Base-by-base conservation (phyloP, 2,888 invertebrate genomes). In the Dryobotodes eremita region DNA sequence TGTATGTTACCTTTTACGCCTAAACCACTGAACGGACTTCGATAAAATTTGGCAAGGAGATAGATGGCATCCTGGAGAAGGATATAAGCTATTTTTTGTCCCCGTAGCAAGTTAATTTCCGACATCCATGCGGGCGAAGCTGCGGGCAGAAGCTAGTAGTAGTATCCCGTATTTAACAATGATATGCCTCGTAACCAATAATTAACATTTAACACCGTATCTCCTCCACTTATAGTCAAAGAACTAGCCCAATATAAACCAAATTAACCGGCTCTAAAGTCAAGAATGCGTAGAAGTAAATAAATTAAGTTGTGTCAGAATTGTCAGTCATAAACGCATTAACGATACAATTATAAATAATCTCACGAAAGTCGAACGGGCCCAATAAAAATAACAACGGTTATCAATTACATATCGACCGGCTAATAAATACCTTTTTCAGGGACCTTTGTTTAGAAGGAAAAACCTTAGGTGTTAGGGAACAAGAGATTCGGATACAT, bases 341-440 rank as follows among this genome's bases (percentile, higher is more conserved):
- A 85, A 86, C 89, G 84, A 87, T 86, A 89, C 86, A 86, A 87
- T 89, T 89, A 84, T 88, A 89, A 90, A 90, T 89, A 90, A 89
- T 91, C 89, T 90, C 85, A 88, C 86, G 87, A 86, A 83, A 80
- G 85, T 80, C 87, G 86, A 83, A 71, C 82, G 82, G 79, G 81
- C 69, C 78, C 81, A 89, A 91, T 93, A 91, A 92, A 91, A 90
- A 90, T 91, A 92, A 90, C 89, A 90, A 90, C 90, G 89, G 89
- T 90, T 91, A 92, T 91, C 90, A 90, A 92, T 93, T 92, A 93
- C 88, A 90, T 91, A 91, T 90, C 86, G 90, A 80, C 85, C 89
- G 86, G 80, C 76, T 83, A 88, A 91, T 90, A 89, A 90, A 92
- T 89, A 91, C 87, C 82, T 87, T 83, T 77, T 89, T 89, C 81